Percentiles rank a stretch among this genome's conserved stretches.
phyloP scores from a whole-genome alignment of 2,113 vertebrate species.

The Ammodytes dubius region DNA sequence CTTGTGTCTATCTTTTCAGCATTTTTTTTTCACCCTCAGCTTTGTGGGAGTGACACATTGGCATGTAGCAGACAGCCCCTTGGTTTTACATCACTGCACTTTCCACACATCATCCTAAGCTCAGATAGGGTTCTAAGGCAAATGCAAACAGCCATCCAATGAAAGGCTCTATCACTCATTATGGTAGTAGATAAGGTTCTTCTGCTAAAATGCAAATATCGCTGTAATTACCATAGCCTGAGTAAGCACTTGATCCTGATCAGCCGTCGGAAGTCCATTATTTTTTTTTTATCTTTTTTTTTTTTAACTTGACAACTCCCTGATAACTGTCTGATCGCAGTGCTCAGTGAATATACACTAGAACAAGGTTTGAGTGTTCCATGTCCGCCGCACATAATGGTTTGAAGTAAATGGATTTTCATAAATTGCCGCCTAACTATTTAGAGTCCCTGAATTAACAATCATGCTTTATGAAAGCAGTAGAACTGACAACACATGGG shows the following conservation, averaged over 20 bases:
- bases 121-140: conserved; percentile 36
- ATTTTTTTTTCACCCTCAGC: conserved; percentile 34
- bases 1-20: conserved; percentile 55
- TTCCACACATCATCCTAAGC: conserved; percentile 41
- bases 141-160: conserved; percentile 52
- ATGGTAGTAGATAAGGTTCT: conserved; percentile 60
- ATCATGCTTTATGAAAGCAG: conserved; percentile 61
- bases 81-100: conserved; percentile 55
- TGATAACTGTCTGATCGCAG: conserved; percentile 67
- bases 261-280: conserved; percentile 63
- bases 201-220: conserved; percentile 72
- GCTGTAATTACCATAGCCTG: conserved; percentile 69
- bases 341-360: conserved; percentile 64
- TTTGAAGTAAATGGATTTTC: conserved; percentile 76
- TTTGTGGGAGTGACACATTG: conserved; percentile 62
- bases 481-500: conserved; percentile 30
- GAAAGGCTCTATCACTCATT: conserved; percentile 64
- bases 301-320: conserved; percentile 63
- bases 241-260: conserved; percentile 68
- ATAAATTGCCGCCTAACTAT: conserved; percentile 73
- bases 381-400: conserved; percentile 75
- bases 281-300: conserved; percentile 50
- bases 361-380: conserved; percentile 65
- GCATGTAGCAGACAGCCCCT: conserved; percentile 48
- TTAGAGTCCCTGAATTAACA: conserved; percentile 64